Conservation (phyloP, 2,888 invertebrate species). For the Acanthoscelides obtectus region DNA sequence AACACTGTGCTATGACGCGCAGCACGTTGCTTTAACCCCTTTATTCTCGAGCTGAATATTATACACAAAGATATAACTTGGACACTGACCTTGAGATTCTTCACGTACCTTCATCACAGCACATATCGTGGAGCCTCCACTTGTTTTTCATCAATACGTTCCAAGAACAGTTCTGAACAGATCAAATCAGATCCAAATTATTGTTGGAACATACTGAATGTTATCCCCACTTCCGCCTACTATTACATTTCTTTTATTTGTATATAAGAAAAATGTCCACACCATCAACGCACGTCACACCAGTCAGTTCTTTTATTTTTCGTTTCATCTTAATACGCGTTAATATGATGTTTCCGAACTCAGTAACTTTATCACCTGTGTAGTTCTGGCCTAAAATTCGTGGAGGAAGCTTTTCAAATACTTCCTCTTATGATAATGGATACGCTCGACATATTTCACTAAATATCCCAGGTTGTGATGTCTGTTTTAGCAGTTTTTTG, state of each 20-base stretch:
- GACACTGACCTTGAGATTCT: slow-evolving; percentile 21
- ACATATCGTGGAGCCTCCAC: slow-evolving; percentile 15
- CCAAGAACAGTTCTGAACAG: too few relatives aligned
- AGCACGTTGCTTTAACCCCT: slow-evolving; percentile 4
- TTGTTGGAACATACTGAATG: too few relatives aligned
- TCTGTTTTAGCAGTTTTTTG: too few relatives aligned
- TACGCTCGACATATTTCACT: too few relatives aligned
- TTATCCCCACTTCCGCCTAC: background rate
- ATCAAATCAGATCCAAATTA: too few relatives aligned
- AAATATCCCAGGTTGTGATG: too few relatives aligned
- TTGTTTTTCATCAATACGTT: background rate
- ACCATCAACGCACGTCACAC: background rate
- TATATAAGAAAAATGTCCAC: background rate
- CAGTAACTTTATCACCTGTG: background rate
- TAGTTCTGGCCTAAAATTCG: background rate
- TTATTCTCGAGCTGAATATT: background rate
- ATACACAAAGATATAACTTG: slow-evolving; percentile 1
- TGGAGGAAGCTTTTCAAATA: background rate
- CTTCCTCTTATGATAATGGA: background rate
- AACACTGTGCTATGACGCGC: slow-evolving; percentile 11
- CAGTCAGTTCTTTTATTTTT: background rate
- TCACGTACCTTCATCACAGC: slow-evolving; percentile 23
- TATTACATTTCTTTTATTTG: background rate
- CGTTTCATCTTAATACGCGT: background rate
- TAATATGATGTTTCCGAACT: background rate